phyloP scores from a whole-genome alignment of 2,888 invertebrate species.

The Andrena dorsata region DNA sequence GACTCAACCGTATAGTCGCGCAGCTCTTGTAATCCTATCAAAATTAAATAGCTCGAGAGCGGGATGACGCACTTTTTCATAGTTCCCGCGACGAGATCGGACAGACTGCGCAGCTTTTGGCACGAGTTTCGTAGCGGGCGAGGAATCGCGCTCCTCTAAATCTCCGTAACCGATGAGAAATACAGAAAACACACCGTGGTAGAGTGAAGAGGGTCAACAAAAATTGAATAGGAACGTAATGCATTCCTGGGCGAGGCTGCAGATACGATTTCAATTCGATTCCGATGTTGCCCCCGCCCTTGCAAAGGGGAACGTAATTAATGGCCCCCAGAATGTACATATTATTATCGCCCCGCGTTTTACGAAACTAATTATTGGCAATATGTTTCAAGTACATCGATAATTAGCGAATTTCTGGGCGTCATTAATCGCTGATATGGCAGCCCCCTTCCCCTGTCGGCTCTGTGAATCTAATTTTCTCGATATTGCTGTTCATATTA shows the following conservation, averaged over 20 bases:
- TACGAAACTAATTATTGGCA: constrained; percentile 7
- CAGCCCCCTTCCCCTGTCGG: neutral
- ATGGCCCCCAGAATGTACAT: neutral
- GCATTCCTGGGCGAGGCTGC: neutral
- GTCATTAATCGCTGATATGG: constrained; percentile 8
- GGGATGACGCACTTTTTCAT: constrained; percentile 25
- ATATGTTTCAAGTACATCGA: constrained; percentile 15
- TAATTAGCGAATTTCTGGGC: constrained; percentile 7
- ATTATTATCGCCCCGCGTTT: neutral
- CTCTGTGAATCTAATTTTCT: neutral
- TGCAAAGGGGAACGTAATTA: constrained; percentile 8
- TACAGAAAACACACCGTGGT: neutral
- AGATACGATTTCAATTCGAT: neutral
- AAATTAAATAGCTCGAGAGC: constrained; percentile 7
- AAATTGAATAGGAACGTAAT: constrained; percentile 11
- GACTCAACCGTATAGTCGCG: neutral
- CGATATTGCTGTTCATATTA: neutral
- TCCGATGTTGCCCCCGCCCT: neutral
- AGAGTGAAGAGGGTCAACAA: neutral
- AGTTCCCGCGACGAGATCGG: neutral
- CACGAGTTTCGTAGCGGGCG: constrained; percentile 32
- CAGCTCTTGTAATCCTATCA: constrained; percentile 12
- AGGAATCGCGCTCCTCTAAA: constrained; percentile 24
- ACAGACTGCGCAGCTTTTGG: constrained; percentile 22
- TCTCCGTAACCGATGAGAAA: constrained; percentile 8